Evolutionary conservation across 2,797 vertebrate species (phyloP), one percentile per base, ranked within the genome.

Genomic region (Spea hammondii): DNA sequence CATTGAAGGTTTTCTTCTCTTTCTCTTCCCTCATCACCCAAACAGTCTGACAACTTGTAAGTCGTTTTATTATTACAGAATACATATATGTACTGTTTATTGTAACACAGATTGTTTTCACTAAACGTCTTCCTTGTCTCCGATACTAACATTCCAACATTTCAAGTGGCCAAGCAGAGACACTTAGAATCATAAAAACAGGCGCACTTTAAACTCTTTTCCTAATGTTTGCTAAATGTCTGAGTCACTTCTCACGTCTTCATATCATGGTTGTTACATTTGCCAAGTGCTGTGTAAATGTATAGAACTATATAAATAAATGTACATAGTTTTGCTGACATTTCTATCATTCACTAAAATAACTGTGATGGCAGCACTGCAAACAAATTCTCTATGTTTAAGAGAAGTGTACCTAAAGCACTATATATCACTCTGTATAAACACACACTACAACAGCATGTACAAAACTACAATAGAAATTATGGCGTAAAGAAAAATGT

Each of bases 161-260:
- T 62, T 62, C n/a, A 62, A 62, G 59, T 62, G 59, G 59, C n/a
- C 55, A 62, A 62, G 59, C 6, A 62, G 4, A 62, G 59, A 62
- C 59, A 62, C 59, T 62, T 32, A 62, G 14, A 62, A 17, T 62
- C 14, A 62, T 17, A 62, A 62, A 62, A 32, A 62, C 14, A 14
- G 59, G 32, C 59, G 7, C 59, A 62, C 59, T 62, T 17, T 62
- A 62, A 62, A 62, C 59, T 32, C 7, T 17, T 62, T 62, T 62
- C 9, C 59, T 17, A 62, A 62, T 62, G 59, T 62, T 62, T 62
- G 59, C 59, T 17, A 17, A 62, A 62, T 62, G 59, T 62, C 14
- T 62, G 59, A 12, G 14, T 62, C 14, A 62, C n/a, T 17, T 17
- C 5, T 17, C 59, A n/a, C 59, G 14, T 62, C 32, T 62, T n/a